Percentiles rank a stretch among this genome's conserved stretches.
Conservation (phyloP, 2,797 vertebrate genomes). For the Decapterus maruadsi region DNA sequence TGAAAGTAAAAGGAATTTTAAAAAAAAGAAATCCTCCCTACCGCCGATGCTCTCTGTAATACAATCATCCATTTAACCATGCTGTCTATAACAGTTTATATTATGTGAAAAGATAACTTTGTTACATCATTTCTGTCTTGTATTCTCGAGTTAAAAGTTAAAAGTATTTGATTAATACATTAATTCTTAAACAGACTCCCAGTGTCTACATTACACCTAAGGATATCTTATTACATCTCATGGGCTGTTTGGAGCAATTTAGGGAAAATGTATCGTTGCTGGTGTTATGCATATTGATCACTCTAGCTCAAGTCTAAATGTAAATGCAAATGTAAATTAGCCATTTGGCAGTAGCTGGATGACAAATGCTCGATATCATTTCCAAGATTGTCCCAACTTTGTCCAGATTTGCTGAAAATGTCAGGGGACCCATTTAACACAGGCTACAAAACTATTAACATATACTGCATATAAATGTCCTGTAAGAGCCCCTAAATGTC, state of each 20-base stretch:
- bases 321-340: constrained; percentile 25
- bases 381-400: constrained; percentile 32
- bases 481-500: constrained; percentile 56
- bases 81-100: background rate
- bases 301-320: background rate
- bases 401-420: constrained; percentile 54
- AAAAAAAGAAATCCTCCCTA: background rate
- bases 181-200: background rate
- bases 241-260: background rate
- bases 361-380: constrained; percentile 36
- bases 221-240: background rate
- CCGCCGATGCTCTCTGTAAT: background rate
- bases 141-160: constrained; percentile 10
- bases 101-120: background rate
- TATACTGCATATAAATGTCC: constrained; percentile 48
- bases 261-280: background rate
- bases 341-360: constrained; percentile 31
- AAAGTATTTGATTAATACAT: background rate
- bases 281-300: background rate
- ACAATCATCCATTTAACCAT: background rate
- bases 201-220: background rate
- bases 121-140: background rate
- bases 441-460: constrained; percentile 51
- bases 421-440: constrained; percentile 49
- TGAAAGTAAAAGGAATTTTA: background rate